These are phyloP conservation scores for Marisa cornuarietis DNA, from an alignment of 1,140 invertebrate species.

Conservation along the genomic window DNA sequence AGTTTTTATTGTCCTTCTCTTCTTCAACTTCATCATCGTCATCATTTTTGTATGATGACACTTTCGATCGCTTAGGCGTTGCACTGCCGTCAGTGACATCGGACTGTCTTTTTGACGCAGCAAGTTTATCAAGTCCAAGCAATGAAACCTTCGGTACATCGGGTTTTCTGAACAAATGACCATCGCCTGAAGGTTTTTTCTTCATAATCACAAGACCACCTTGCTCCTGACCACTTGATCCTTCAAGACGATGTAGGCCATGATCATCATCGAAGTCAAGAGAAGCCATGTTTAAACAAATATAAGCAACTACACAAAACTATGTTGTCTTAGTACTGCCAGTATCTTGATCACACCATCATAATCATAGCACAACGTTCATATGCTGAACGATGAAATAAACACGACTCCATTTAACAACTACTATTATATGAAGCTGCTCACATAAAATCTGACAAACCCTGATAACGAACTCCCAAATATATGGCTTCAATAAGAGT, in stretches of 20 bases:
- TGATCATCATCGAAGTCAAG: conserved; percentile 50
- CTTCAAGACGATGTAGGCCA: conserved; percentile 82
- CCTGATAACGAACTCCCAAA: too few relatives aligned
- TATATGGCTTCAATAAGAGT: neutral
- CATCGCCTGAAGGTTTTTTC: conserved; percentile 61
- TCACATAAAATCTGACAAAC: neutral
- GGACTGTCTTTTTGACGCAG: conserved; percentile 71
- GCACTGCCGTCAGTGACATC: conserved; percentile 65
- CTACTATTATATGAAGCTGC: neutral
- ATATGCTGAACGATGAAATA: neutral
- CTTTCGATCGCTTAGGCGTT: conserved; percentile 65
- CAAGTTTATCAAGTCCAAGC: conserved; percentile 88
- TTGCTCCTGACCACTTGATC: conserved; percentile 74
- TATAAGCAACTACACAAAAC: neutral
- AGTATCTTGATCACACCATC: neutral
- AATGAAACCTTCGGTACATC: conserved; percentile 73
- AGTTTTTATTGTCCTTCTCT: conserved; percentile 16
- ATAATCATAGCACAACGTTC: neutral
- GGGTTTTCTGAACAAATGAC: conserved; percentile 75
- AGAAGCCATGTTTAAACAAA: conserved; percentile 24
- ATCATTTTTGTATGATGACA: conserved; percentile 71
- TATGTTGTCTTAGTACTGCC: neutral
- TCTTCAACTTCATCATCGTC: conserved; percentile 63
- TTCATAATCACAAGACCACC: conserved; percentile 89
- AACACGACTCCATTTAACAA: neutral